Conservation (phyloP, 35 echinoderm and acorn worm genomes). For the Amphiura filiformis region DNA sequence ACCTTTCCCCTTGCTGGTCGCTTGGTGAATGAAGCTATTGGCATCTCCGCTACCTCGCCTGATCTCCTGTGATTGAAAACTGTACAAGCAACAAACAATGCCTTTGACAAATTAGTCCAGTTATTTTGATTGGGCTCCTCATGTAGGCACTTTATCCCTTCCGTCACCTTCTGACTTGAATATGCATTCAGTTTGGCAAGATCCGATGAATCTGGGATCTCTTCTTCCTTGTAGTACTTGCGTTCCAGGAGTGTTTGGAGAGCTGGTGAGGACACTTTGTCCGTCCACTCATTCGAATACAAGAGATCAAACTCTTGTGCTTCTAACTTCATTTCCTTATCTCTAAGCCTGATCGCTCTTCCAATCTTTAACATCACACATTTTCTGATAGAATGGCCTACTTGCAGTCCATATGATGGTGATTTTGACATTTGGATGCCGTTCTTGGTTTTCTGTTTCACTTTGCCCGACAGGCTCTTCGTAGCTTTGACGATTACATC, state of each 20-base stretch:
- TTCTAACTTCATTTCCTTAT: slow-evolving; percentile 19
- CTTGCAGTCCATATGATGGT: slow-evolving; percentile 17
- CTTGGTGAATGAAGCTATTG: neutral
- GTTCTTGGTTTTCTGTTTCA: slow-evolving; percentile 4
- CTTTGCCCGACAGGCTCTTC: neutral
- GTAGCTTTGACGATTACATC: slow-evolving; percentile 31
- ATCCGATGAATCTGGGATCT: slow-evolving; percentile 25
- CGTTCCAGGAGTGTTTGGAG: slow-evolving; percentile 11
- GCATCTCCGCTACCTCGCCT: neutral
- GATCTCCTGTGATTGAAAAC: slow-evolving; percentile 5
- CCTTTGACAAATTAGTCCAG: neutral
- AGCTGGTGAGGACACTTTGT: slow-evolving; percentile 20
- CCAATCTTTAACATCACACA: slow-evolving; percentile 35
- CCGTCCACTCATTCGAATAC: slow-evolving; percentile 17
- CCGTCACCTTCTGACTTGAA: neutral
- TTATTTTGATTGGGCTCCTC: neutral
- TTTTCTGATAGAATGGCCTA: slow-evolving; percentile 21
- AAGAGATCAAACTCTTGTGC: slow-evolving; percentile 11
- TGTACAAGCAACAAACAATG: neutral
- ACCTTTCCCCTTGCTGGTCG: neutral
- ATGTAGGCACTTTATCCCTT: neutral
- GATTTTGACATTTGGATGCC: slow-evolving; percentile 11
- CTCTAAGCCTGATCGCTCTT: slow-evolving; percentile 22
- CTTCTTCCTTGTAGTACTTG: slow-evolving; percentile 4
- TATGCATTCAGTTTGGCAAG: slow-evolving; percentile 19